Evolutionary conservation across 2,113 vertebrate genomes (phyloP).

Genomic region (Onychorhynchus coronatus): DNA sequence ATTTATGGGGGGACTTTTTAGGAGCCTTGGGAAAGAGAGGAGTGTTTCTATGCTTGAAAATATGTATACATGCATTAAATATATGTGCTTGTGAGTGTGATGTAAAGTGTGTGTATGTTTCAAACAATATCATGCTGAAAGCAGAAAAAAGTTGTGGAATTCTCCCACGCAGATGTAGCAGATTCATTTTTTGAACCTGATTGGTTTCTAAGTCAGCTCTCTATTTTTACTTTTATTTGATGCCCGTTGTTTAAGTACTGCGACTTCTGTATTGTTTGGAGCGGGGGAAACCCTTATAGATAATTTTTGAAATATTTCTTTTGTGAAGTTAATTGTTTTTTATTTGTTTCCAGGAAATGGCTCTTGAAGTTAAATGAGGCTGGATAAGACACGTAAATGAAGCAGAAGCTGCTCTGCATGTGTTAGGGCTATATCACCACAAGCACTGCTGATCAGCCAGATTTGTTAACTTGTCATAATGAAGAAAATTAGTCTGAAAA

Average conservation of each 20-base stretch:
- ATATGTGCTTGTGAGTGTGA: neutral
- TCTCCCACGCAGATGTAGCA: neutral
- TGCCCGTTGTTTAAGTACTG: neutral
- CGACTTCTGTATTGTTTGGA: neutral
- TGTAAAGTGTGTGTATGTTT: neutral
- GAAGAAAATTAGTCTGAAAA: conserved; percentile 99
- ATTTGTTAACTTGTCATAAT: conserved; percentile 81
- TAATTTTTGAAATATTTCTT: neutral
- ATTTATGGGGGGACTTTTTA: neutral
- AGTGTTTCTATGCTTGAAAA: neutral
- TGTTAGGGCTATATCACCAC: conserved; percentile 45
- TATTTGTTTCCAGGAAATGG: conserved; percentile 78
- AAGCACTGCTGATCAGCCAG: conserved; percentile 52
- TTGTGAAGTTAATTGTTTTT: conserved; percentile 19
- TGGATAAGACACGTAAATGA: conserved; percentile 77
- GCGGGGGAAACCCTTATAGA: neutral
- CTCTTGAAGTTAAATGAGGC: conserved; percentile 79
- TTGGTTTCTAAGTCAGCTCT: neutral
- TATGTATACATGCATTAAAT: neutral
- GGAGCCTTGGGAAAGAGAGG: neutral
- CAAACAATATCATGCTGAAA: neutral
- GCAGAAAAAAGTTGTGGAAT: neutral
- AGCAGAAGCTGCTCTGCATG: conserved; percentile 58
- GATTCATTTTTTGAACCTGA: neutral
- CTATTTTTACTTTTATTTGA: neutral